Evolutionary conservation across 2,888 invertebrate genomes (phyloP), one percentile per base, ranked within the genome.

Genomic region (Protodeltote pygarga): DNA sequence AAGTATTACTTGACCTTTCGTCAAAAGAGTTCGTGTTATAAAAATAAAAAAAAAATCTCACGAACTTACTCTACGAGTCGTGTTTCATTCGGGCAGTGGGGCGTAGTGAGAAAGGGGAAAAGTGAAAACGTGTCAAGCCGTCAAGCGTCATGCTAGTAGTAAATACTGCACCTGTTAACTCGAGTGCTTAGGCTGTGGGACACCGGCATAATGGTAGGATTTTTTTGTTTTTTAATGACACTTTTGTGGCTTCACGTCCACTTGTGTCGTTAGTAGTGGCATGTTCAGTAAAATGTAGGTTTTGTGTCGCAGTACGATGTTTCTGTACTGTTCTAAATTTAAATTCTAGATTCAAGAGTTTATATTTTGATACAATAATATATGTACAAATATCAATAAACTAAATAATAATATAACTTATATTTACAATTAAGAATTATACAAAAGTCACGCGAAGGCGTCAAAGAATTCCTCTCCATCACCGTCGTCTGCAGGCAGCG

Each of bases 91-190:
- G 71, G 65, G 47, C 59, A 64, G 50, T 61, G 41, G 67, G 55
- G 31, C 62, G 45, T 39, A 37, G 50, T 46, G 58, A 62, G 59
- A 65, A 59, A 73, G 62, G 62, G 73, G 66, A 77, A 85, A 85
- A 73, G 65, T 59, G 74, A 69, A 80, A 85, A 88, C 85, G 84
- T 85, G 82, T 79, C 89, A 89, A 81, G 81, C 78, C 89, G 89
- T 89, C 89, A 89, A 90, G 89, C 79, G 75, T 46, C 69, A 53
- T 50, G 53, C 41, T 64, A 70, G 60, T 54, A 52, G 57, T 69
- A 71, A 70, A 72, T 70, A 71, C 67, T 70, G 53, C 55, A 62
- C 57, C 60, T 67, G 65, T 71, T 64, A 65, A 39, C 60, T 51
- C 33, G 45, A 72, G 71, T 60, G 52, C 41, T 67, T 46, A 46